A percentile compares a stretch with the other conserved stretches of the same genome.
Conservation (phyloP, 2,888 invertebrate genomes). For the Camptogramma bilineatum region DNA sequence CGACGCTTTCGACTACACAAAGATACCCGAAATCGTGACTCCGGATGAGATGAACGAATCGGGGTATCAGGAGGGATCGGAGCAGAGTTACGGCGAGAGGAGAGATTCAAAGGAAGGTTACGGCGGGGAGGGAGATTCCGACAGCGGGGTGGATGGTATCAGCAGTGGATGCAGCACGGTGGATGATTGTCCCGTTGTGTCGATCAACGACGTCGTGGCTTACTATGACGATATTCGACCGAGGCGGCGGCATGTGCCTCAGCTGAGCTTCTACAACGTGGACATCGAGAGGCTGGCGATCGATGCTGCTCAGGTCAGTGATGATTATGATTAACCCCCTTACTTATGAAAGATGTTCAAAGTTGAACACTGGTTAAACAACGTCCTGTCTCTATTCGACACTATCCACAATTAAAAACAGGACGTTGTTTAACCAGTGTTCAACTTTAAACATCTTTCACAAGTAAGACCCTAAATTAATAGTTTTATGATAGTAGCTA, state of each 20-base stretch:
- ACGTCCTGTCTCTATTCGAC: no score
- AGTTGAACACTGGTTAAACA: no score
- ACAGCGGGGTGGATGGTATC: constrained; percentile 85
- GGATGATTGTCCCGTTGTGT: constrained; percentile 84
- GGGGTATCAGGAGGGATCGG: constrained; percentile 79
- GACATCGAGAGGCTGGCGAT: constrained; percentile 78
- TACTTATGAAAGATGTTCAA: no score
- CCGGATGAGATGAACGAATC: constrained; percentile 81
- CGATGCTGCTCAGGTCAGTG: constrained; percentile 75
- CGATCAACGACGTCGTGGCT: constrained; percentile 81
- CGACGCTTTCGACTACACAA: constrained; percentile 74
- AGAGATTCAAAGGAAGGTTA: constrained; percentile 79
- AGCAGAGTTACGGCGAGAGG: constrained; percentile 76
- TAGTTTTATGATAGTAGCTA: no score
- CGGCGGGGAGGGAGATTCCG: constrained; percentile 78
- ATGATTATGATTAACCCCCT: no score
- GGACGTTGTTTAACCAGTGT: no score
- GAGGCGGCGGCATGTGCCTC: constrained; percentile 74
- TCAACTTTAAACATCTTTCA: no score
- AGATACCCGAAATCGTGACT: constrained; percentile 78
- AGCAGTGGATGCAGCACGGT: constrained; percentile 85
- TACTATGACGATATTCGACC: constrained; percentile 80
- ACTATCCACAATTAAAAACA: no score
- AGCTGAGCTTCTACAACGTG: constrained; percentile 77
- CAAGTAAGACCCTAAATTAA: no score